Percentiles rank a stretch among this genome's conserved stretches.
These are phyloP conservation scores for Microplitis demolitor DNA, from an alignment of 1,140 invertebrate genomes.

Conservation along the genomic window DNA sequence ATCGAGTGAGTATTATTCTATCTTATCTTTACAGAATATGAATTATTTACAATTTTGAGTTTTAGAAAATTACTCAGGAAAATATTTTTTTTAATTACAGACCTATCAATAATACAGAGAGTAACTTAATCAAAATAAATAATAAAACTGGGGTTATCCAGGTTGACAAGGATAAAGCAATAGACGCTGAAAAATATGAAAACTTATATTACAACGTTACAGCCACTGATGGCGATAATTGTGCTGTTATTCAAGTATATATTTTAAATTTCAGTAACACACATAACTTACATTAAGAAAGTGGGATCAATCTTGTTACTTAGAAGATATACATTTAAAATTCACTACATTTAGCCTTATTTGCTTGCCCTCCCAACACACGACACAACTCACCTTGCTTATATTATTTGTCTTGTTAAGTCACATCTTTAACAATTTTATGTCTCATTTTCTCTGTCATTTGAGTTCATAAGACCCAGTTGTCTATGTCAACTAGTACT, in stretches of 20 bases:
- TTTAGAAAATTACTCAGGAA: not conserved
- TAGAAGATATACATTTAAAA: too few species aligned
- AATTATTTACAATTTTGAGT: not conserved
- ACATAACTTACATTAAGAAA: not conserved
- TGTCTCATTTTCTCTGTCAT: too few species aligned
- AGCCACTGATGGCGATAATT: slow-evolving; percentile 27
- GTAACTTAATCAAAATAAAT: slow-evolving; percentile 20
- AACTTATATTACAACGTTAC: slow-evolving; percentile 29
- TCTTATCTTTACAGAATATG: not conserved
- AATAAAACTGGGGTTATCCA: slow-evolving; percentile 22
- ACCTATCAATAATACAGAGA: slow-evolving; percentile 26
- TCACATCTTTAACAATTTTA: too few species aligned
- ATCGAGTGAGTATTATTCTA: slow-evolving; percentile 27
- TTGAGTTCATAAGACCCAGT: too few species aligned
- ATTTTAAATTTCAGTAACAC: not conserved
- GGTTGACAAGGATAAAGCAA: slow-evolving; percentile 13
- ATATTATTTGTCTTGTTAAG: too few species aligned
- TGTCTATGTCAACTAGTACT: too few species aligned
- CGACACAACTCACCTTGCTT: too few species aligned
- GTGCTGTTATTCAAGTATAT: slow-evolving; percentile 2
- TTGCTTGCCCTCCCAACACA: too few species aligned
- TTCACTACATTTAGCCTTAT: too few species aligned
- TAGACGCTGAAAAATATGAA: slow-evolving; percentile 34
- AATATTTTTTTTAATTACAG: not conserved
- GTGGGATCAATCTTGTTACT: too few species aligned